Evolutionary conservation across 2,888 invertebrate species (phyloP).

Genomic region (Cheilosia vulpina): DNA sequence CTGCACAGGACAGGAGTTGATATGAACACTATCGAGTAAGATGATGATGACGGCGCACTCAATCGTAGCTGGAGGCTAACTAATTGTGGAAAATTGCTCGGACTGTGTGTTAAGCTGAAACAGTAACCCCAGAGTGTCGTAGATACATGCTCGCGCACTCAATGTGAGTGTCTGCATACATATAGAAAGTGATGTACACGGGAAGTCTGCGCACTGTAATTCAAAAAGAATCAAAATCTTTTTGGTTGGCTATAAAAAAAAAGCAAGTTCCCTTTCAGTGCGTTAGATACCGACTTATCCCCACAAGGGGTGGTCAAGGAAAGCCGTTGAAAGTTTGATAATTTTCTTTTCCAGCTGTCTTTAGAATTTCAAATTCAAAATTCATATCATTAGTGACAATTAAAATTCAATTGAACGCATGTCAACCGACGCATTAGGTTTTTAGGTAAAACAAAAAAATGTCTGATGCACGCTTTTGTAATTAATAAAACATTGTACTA

Average conservation of each 20-base stretch:
- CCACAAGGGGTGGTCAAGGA: conserved; percentile 61
- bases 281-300: conserved; percentile 40
- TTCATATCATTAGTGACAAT: conserved; percentile 47
- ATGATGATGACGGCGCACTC: conserved; percentile 69
- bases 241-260: conserved; percentile 37
- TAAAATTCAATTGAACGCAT: conserved; percentile 69
- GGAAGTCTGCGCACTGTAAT: conserved; percentile 61
- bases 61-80: conserved; percentile 75
- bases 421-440: conserved; percentile 21
- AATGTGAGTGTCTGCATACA: conserved; percentile 24
- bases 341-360: neutral
- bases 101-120: conserved; percentile 59
- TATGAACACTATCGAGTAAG: conserved; percentile 18
- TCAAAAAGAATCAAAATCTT: conserved; percentile 49
- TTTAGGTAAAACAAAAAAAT: conserved; percentile 13
- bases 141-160: conserved; percentile 49
- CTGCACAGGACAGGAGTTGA: conserved; percentile 25
- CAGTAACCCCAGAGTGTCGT: conserved; percentile 42
- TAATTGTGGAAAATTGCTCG: conserved; percentile 74
- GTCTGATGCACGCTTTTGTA: conserved; percentile 55
- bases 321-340: conserved; percentile 29
- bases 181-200: conserved; percentile 57
- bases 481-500: conserved; percentile 50
- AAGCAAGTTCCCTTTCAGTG: conserved; percentile 11
- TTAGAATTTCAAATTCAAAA: conserved; percentile 8